phyloP scores from a whole-genome alignment of 1,140 invertebrate species.

The Drosophila sulfurigaster region DNA sequence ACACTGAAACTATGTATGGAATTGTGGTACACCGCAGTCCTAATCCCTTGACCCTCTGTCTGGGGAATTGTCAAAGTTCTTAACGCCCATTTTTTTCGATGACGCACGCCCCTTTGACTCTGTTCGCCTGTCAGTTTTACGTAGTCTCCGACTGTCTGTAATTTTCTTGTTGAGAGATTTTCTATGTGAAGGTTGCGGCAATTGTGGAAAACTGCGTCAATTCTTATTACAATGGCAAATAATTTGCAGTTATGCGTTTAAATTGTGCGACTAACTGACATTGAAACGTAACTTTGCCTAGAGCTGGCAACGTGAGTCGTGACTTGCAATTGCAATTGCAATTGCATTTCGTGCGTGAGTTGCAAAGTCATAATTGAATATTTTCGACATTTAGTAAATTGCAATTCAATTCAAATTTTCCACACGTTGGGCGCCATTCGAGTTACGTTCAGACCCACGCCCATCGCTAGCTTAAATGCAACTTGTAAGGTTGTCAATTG shows the following conservation, averaged over 20 bases:
- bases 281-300: slow-evolving; percentile 54
- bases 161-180: slow-evolving; percentile 84
- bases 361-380: not conserved
- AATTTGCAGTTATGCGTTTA: slow-evolving; percentile 79
- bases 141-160: slow-evolving; percentile 46
- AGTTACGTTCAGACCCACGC: not conserved
- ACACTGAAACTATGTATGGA: slow-evolving; percentile 15
- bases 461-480: slow-evolving; percentile 26
- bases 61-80: slow-evolving; percentile 50
- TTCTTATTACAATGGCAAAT: slow-evolving; percentile 71
- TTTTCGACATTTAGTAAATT: not conserved
- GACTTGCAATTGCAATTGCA: not conserved
- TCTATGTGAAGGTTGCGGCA: slow-evolving; percentile 82
- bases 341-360: not conserved
- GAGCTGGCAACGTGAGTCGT: not conserved
- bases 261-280: slow-evolving; percentile 59
- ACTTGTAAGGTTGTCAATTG: slow-evolving; percentile 16
- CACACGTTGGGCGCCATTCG: slow-evolving; percentile 16
- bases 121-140: not conserved
- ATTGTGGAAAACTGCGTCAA: slow-evolving; percentile 52
- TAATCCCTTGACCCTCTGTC: slow-evolving; percentile 64
- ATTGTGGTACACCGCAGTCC: slow-evolving; percentile 33
- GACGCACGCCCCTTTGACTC: slow-evolving; percentile 35
- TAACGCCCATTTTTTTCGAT: slow-evolving; percentile 35
- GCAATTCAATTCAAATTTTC: not conserved